These are phyloP conservation scores for Chydorus sphaericus DNA, from an alignment of 2,888 invertebrate genomes.

Conservation along the genomic window DNA sequence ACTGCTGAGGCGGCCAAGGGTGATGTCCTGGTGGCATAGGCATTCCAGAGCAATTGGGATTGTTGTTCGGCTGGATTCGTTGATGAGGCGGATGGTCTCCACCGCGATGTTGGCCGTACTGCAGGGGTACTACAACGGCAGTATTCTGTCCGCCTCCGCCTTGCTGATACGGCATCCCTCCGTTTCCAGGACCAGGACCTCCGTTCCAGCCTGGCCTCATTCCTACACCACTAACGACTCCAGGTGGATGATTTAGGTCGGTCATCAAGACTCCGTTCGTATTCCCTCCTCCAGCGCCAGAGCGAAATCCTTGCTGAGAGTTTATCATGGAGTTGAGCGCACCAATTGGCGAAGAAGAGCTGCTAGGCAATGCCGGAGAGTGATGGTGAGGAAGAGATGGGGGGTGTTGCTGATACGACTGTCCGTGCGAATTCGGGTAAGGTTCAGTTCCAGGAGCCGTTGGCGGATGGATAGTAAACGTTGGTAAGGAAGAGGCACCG, in stretches of 20 bases:
- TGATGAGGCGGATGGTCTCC: too few species aligned
- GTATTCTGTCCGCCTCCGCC: neutral
- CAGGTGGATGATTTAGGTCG: neutral
- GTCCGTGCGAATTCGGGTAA: neutral
- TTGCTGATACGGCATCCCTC: neutral
- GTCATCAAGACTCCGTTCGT: neutral
- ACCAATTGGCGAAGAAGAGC: neutral
- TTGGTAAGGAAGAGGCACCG: neutral
- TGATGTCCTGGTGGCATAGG: neutral
- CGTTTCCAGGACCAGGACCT: neutral
- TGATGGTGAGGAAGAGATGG: neutral
- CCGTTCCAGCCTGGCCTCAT: neutral
- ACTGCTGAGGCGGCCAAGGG: conserved; percentile 1
- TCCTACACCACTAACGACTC: too few species aligned
- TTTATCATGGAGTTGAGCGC: neutral
- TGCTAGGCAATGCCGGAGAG: too few species aligned
- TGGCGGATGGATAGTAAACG: neutral
- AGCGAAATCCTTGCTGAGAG: neutral
- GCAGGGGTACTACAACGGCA: neutral
- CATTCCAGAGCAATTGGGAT: too few species aligned
- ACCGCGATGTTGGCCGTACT: neutral
- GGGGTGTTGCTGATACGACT: neutral
- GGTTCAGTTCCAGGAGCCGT: neutral
- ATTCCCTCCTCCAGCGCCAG: neutral
- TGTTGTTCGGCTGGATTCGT: too few species aligned